Conservation (phyloP, 1,140 invertebrate genomes). For the Lutraria rhynchaena region DNA sequence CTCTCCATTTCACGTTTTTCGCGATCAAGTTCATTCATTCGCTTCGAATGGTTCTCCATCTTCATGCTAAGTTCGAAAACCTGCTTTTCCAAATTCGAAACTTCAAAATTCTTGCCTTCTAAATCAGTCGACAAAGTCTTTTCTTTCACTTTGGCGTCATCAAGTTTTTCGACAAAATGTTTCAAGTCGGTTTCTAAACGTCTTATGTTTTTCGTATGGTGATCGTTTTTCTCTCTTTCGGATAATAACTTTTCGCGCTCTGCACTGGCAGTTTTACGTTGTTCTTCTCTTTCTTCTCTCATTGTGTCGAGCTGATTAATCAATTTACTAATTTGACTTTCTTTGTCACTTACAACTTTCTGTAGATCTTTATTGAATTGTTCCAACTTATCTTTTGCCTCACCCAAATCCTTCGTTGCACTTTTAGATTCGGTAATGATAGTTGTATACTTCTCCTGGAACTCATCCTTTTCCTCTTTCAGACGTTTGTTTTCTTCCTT, state of each 20-base stretch:
- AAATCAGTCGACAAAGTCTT: conserved; percentile 58
- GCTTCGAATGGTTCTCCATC: conserved; percentile 52
- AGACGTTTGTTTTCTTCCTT: conserved; percentile 54
- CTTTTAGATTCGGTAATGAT: conserved; percentile 31
- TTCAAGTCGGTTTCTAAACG: conserved; percentile 43
- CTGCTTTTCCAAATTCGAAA: conserved; percentile 48
- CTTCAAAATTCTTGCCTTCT: conserved; percentile 55
- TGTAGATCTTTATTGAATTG: conserved; percentile 58
- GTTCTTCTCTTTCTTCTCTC: conserved; percentile 55
- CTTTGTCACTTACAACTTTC: conserved; percentile 52
- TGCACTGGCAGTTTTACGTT: conserved; percentile 50
- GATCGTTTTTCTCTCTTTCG: conserved; percentile 58
- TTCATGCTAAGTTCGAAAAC: conserved; percentile 64
- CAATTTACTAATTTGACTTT: conserved; percentile 52
- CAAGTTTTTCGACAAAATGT: conserved; percentile 51
- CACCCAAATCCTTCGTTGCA: conserved; percentile 53
- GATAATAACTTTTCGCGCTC: conserved; percentile 49
- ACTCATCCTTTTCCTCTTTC: conserved; percentile 51
- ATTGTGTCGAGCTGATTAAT: conserved; percentile 53
- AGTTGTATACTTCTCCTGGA: conserved; percentile 40
- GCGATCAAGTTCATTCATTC: conserved; percentile 59
- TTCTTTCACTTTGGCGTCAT: conserved; percentile 60
- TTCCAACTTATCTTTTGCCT: conserved; percentile 52
- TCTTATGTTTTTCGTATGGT: conserved; percentile 7
- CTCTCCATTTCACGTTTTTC: conserved; percentile 62